Evolutionary conservation across 2,888 invertebrate species (phyloP).

Genomic region (Celastrina argiolus): DNA sequence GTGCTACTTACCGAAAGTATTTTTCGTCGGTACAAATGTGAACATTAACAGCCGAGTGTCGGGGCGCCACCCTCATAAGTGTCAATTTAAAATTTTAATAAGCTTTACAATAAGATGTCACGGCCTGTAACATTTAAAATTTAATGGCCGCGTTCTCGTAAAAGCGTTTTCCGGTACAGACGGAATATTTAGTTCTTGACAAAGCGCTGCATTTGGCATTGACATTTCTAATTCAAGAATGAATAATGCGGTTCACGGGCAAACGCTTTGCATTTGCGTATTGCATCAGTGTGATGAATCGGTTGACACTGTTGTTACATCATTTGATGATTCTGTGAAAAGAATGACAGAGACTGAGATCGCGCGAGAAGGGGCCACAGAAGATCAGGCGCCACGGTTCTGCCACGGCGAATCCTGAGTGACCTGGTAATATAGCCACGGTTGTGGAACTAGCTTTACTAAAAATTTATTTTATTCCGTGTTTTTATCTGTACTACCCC

Average conservation of each 20-base stretch:
- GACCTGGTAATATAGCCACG: too few species aligned
- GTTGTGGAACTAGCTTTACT: too few species aligned
- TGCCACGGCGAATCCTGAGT: too few species aligned
- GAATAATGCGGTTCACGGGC: background rate
- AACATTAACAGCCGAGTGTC: background rate
- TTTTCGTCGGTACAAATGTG: background rate
- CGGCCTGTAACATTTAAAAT: conserved; percentile 6
- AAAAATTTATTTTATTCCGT: too few species aligned
- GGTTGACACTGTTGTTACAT: background rate
- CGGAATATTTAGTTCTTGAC: conserved; percentile 19
- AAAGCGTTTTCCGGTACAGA: conserved; percentile 1
- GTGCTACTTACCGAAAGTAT: background rate
- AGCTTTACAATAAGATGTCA: conserved; percentile 8
- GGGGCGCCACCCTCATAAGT: background rate
- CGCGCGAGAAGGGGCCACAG: too few species aligned
- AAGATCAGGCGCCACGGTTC: too few species aligned
- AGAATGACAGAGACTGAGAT: too few species aligned
- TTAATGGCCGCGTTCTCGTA: conserved; percentile 14
- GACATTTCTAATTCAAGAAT: conserved; percentile 10
- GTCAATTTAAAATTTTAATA: conserved; percentile 11
- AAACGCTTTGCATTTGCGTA: conserved; percentile 6
- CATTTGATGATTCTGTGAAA: too few species aligned
- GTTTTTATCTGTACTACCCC: too few species aligned
- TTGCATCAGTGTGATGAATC: background rate
- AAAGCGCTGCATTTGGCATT: background rate